Conservation (phyloP, 1,140 invertebrate species). For the Zaprionus davidi region DNA sequence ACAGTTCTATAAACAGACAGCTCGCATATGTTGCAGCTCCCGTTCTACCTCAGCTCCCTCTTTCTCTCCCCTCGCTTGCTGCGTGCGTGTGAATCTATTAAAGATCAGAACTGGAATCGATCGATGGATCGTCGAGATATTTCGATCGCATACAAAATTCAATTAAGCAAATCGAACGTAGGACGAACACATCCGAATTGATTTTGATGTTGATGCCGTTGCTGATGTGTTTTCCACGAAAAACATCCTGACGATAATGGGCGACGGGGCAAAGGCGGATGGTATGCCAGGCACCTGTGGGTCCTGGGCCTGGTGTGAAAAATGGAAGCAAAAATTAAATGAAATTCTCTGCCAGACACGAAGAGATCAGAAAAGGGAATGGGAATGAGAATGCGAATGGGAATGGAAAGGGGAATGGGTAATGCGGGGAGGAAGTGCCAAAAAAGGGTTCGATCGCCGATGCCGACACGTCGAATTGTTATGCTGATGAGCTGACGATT, state of each 20-base stretch:
- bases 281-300: constrained; percentile 51
- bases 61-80: not conserved
- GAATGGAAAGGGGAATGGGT: constrained; percentile 3
- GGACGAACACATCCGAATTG: constrained; percentile 46
- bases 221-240: constrained; percentile 66
- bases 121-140: constrained; percentile 9
- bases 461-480: constrained; percentile 45
- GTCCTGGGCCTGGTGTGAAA: constrained; percentile 56
- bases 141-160: constrained; percentile 55
- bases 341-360: constrained; percentile 29
- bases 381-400: not conserved
- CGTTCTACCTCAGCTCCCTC: not conserved
- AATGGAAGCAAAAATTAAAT: constrained; percentile 42
- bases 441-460: constrained; percentile 52
- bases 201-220: constrained; percentile 24
- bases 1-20: constrained; percentile 3
- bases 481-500: constrained; percentile 62
- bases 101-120: constrained; percentile 39
- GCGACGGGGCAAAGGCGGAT: not conserved
- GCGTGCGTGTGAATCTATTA: constrained; percentile 77
- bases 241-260: constrained; percentile 40
- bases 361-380: constrained; percentile 2
- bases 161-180: constrained; percentile 72
- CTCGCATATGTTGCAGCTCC: not conserved
- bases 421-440: constrained; percentile 34